These are phyloP conservation scores for Notiomystis cincta DNA, from an alignment of 2,113 vertebrate species.

Conservation along the genomic window DNA sequence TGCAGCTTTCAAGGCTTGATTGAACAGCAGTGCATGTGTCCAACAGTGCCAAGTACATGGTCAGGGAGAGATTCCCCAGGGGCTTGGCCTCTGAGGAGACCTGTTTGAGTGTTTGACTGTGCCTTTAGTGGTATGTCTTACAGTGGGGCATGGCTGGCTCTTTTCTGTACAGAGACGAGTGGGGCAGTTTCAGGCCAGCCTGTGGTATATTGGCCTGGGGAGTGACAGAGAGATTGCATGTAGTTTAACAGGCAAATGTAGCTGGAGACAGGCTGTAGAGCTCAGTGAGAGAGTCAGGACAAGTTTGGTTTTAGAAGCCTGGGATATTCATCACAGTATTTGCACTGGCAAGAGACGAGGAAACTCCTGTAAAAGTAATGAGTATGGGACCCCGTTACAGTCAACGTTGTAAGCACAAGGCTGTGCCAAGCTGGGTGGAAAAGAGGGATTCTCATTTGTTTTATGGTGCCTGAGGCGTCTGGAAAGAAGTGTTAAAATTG, in stretches of 20 bases:
- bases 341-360: background rate
- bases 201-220: background rate
- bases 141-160: background rate
- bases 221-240: background rate
- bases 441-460: background rate
- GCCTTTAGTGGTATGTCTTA: background rate
- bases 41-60: accelerated
- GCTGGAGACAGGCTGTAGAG: background rate
- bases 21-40: accelerated
- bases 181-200: background rate
- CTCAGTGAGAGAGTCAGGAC: background rate
- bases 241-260: background rate
- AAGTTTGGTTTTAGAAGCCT: background rate
- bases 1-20: background rate
- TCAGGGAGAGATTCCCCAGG: background rate
- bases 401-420: background rate
- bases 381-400: background rate
- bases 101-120: background rate
- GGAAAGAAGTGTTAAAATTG: background rate
- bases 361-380: background rate
- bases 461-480: background rate
- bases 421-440: background rate
- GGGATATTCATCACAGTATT: background rate
- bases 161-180: background rate
- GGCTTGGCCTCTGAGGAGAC: background rate